Evolutionary conservation across 1,140 invertebrate species (phyloP).

Genomic region (Saccostrea cuccullata): DNA sequence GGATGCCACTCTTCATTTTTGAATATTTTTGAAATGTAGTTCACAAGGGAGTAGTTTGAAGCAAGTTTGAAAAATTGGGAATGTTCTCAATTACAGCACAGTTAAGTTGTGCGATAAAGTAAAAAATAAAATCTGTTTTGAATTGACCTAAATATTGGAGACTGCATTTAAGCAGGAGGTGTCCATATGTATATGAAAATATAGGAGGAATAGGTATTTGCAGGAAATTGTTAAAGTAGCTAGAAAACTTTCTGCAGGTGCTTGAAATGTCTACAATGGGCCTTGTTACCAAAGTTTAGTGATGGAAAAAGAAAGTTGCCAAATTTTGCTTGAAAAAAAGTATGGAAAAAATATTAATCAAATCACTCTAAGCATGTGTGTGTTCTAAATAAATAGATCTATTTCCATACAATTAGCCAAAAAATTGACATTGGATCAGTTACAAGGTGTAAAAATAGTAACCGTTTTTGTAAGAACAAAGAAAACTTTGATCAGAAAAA

Average conservation of each 20-base stretch:
- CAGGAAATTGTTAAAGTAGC: neutral
- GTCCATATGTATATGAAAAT: neutral
- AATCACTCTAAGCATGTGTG: slow-evolving; percentile 3
- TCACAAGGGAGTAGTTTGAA: neutral
- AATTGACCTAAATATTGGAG: slow-evolving; percentile 1
- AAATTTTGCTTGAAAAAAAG: neutral
- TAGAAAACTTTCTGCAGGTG: neutral
- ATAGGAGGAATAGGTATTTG: neutral
- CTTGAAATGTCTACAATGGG: neutral
- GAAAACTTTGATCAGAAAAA: neutral
- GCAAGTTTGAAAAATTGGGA: neutral
- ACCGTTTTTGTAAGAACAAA: neutral
- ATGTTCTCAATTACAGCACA: slow-evolving; percentile 7
- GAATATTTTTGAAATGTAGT: too few species aligned
- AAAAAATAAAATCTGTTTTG: neutral
- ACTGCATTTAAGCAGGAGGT: neutral
- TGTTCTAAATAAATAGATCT: neutral
- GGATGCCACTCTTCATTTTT: too few species aligned
- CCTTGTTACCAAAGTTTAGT: neutral
- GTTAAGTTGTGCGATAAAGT: neutral
- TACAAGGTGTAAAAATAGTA: neutral
- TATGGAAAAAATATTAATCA: neutral
- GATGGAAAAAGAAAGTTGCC: neutral
- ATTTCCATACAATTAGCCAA: neutral
- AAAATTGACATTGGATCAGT: neutral